These are phyloP conservation scores for Crenichthys baileyi DNA, from an alignment of 2,797 vertebrate species.

Conservation along the genomic window DNA sequence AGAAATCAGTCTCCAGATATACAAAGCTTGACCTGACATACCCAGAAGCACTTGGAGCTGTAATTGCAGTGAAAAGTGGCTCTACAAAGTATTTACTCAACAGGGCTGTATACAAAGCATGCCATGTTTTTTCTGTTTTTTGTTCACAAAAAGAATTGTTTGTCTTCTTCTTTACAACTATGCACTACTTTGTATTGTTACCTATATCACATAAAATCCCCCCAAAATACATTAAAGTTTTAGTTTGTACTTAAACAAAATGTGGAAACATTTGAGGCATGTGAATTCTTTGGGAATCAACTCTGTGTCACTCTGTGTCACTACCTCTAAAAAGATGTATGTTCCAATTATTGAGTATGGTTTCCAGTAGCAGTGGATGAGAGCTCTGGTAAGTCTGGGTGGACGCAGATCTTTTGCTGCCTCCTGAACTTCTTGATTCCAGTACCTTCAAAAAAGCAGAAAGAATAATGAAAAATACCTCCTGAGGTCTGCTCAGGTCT, in stretches of 20 bases:
- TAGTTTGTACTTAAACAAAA: not conserved
- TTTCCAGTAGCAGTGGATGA: constrained; percentile 93
- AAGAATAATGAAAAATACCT: constrained; percentile 2
- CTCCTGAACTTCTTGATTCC: constrained; percentile 88
- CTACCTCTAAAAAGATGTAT: constrained; percentile 91
- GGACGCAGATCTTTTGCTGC: constrained; percentile 83
- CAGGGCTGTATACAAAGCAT: not conserved
- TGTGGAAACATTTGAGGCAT: not conserved
- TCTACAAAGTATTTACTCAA: no score
- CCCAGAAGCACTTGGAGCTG: no score
- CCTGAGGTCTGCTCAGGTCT: not conserved
- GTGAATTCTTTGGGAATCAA: not conserved
- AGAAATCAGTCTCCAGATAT: no score
- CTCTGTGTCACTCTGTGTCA: not conserved
- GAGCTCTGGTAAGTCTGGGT: constrained; percentile 88
- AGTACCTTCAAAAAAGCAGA: constrained; percentile 80
- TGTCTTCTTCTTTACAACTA: no score
- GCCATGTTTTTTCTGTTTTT: not conserved
- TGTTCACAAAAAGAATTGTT: no score
- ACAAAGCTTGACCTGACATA: no score
- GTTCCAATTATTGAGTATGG: constrained; percentile 87
- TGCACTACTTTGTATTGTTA: not conserved
- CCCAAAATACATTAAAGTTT: no score
- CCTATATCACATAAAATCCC: not conserved
- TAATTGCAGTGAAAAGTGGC: no score